Percentiles rank a stretch among this genome's conserved stretches.
phyloP scores from a whole-genome alignment of 2,888 invertebrate species.

The Ecdyonurus torrentis region DNA sequence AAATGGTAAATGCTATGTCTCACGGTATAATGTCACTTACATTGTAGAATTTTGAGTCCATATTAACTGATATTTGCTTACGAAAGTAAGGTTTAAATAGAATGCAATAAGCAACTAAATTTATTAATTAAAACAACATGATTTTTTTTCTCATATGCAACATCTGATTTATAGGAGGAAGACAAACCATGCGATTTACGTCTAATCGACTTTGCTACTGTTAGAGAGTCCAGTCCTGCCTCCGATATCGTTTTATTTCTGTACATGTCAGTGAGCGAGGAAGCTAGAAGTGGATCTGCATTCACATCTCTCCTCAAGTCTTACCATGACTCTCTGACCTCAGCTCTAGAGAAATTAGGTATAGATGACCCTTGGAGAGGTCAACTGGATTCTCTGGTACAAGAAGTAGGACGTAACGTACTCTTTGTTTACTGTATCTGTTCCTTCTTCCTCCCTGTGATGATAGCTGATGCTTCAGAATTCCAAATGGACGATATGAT shows the following conservation, averaged over 20 bases:
- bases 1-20: too few species aligned
- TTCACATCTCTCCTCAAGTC: neutral
- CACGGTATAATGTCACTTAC: too few species aligned
- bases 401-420: neutral
- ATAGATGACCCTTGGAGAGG: neutral
- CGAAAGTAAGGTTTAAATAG: neutral
- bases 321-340: neutral
- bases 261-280: neutral
- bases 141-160: too few species aligned
- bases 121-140: too few species aligned
- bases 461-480: neutral
- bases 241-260: neutral
- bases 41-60: neutral
- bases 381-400: neutral
- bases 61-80: too few species aligned
- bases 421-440: neutral
- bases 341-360: neutral
- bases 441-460: neutral
- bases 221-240: neutral
- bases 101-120: neutral
- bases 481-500: neutral
- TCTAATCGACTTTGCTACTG: neutral
- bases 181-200: neutral
- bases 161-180: neutral
- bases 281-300: neutral